These are phyloP conservation scores for Pemphredon lugubris DNA, from an alignment of 2,888 invertebrate species.

Conservation along the genomic window DNA sequence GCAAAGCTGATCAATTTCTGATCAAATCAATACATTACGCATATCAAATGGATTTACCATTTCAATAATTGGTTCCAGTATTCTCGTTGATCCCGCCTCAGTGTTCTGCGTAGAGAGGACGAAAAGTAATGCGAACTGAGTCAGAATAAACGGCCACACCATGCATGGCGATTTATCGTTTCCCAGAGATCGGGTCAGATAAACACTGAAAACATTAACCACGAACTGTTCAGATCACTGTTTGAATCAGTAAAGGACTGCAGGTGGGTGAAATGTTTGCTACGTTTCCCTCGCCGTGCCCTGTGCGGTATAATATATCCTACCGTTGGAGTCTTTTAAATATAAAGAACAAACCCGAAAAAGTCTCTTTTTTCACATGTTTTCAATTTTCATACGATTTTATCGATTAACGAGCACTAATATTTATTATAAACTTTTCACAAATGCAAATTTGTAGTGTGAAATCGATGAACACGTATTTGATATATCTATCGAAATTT, in stretches of 20 bases:
- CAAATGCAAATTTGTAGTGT: too few species aligned
- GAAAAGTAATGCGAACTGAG: constrained; percentile 75
- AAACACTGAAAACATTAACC: constrained; percentile 70
- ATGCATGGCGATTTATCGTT: constrained; percentile 74
- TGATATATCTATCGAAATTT: too few species aligned
- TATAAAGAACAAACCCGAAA: too few species aligned
- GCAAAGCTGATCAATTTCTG: background rate
- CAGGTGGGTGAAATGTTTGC: background rate
- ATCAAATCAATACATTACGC: background rate
- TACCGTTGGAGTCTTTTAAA: too few species aligned
- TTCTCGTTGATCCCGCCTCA: constrained; percentile 4
- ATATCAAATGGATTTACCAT: constrained; percentile 43
- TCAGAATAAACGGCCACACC: constrained; percentile 79
- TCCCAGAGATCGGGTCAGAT: constrained; percentile 71
- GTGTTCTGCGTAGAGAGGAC: constrained; percentile 69
- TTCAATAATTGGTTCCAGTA: constrained; percentile 21
- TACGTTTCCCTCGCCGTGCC: too few species aligned
- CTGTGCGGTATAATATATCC: too few species aligned
- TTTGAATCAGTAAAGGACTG: constrained; percentile 15
- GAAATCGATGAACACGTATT: too few species aligned
- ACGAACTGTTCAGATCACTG: constrained; percentile 10
- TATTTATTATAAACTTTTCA: too few species aligned
- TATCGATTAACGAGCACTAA: too few species aligned
- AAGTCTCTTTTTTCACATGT: too few species aligned
- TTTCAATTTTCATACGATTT: too few species aligned